Percentiles rank a stretch among this genome's conserved stretches.
These are phyloP conservation scores for Micrastur ruficollis DNA, from an alignment of 2,797 vertebrate genomes.

Conservation along the genomic window DNA sequence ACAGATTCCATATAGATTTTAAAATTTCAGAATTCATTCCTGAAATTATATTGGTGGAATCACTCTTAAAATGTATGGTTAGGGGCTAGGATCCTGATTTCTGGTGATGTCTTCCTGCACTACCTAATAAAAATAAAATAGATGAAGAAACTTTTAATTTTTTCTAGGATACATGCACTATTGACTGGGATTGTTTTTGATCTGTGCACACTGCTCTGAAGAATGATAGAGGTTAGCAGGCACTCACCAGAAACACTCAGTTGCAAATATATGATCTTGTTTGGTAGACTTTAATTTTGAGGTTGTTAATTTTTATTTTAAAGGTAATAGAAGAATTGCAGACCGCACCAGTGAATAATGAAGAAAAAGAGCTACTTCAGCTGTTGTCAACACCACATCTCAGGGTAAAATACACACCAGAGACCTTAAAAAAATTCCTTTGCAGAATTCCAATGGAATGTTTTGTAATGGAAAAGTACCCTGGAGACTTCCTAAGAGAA, in stretches of 20 bases:
- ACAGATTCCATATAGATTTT: background rate
- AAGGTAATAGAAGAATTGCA: conserved; percentile 92
- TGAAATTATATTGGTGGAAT: background rate
- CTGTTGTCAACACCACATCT: conserved; percentile 90
- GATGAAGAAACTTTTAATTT: background rate
- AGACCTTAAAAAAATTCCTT: background rate
- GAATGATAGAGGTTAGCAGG: background rate
- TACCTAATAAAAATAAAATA: background rate
- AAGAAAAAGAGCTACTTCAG: conserved; percentile 87
- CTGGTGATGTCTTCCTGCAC: background rate
- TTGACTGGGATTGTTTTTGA: background rate
- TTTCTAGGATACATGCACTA: background rate
- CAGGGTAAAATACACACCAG: conserved; percentile 75
- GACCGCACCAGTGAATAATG: conserved; percentile 79
- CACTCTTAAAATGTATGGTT: background rate
- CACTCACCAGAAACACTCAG: background rate
- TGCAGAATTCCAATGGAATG: background rate
- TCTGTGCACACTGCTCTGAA: background rate
- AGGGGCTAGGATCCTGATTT: background rate
- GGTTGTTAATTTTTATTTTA: background rate
- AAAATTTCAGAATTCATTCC: background rate
- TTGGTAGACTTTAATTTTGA: background rate
- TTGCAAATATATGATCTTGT: background rate
- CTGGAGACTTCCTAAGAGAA: background rate
- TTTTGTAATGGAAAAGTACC: background rate